Evolutionary conservation across 1,140 invertebrate species (phyloP).

Genomic region (Teleopsis dalmanni): DNA sequence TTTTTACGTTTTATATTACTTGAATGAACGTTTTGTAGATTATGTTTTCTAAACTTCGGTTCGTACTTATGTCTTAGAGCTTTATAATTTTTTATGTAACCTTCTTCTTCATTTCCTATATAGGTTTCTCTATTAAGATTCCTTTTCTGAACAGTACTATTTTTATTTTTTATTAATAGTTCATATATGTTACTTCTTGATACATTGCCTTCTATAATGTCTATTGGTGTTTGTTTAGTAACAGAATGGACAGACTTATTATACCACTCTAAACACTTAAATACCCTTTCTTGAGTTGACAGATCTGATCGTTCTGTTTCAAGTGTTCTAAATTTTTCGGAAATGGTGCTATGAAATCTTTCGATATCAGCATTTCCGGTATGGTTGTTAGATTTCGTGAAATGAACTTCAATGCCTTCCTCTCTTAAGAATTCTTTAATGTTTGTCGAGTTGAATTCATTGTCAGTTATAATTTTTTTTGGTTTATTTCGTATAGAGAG

Average conservation of each 20-base stretch:
- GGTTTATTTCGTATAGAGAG: not conserved
- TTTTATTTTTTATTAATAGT: not conserved
- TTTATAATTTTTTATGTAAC: slow-evolving; percentile 9
- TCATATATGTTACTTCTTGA: not conserved
- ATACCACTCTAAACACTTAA: not conserved
- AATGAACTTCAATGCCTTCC: not conserved
- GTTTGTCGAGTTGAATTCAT: not conserved
- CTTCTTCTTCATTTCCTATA: not conserved
- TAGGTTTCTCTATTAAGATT: not conserved
- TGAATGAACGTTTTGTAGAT: slow-evolving; percentile 5
- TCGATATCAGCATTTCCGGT: not conserved
- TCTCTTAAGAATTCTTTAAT: not conserved
- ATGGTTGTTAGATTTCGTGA: not conserved
- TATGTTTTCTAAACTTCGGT: slow-evolving; percentile 1
- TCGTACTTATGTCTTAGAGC: slow-evolving; percentile 4
- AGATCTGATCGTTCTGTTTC: not conserved
- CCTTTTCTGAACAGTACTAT: not conserved
- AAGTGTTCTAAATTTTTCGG: not conserved
- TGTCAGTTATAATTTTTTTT: not conserved
- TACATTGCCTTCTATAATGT: not conserved
- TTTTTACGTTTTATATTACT: not conserved
- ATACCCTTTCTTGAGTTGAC: not conserved
- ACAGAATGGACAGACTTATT: not conserved
- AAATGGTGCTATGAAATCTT: not conserved
- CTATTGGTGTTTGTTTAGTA: not conserved